These are phyloP conservation scores for Ferdinandea cuprea DNA, from an alignment of 2,888 invertebrate genomes.

Conservation along the genomic window DNA sequence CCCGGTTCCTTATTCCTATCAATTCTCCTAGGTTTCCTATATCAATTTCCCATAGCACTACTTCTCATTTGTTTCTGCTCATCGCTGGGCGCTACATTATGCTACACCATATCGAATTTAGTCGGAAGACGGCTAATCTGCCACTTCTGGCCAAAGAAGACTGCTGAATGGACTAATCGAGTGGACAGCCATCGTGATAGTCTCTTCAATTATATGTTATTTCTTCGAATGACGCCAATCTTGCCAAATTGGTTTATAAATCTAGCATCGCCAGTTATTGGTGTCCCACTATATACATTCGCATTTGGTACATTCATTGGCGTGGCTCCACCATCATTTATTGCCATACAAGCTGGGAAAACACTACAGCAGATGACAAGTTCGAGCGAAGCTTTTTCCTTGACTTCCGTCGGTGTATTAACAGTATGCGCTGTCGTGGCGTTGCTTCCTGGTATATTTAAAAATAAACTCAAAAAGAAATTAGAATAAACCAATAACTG, in stretches of 20 bases:
- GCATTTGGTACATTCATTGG: conserved; percentile 98
- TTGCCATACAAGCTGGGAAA: conserved; percentile 98
- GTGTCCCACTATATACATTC: conserved; percentile 96
- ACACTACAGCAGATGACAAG: conserved; percentile 96
- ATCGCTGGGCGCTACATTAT: conserved; percentile 96
- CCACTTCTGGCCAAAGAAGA: conserved; percentile 94
- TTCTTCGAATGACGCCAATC: conserved; percentile 98
- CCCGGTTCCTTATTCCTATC: conserved; percentile 99
- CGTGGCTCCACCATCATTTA: conserved; percentile 97
- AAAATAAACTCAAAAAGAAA: conserved; percentile 90
- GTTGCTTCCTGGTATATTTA: conserved; percentile 93
- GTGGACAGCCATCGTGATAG: conserved; percentile 94
- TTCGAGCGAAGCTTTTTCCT: conserved; percentile 93
- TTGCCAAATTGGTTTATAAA: conserved; percentile 97
- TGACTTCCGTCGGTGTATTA: conserved; percentile 92
- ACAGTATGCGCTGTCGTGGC: conserved; percentile 92
- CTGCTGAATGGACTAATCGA: conserved; percentile 92
- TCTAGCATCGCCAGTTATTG: conserved; percentile 97
- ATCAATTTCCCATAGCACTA: conserved; percentile 95
- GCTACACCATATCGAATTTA: conserved; percentile 95
- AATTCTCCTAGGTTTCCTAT: conserved; percentile 97
- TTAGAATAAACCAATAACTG: conserved; percentile 85
- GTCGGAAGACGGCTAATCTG: conserved; percentile 93
- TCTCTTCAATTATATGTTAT: conserved; percentile 97
- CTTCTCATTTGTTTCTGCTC: conserved; percentile 96